Evolutionary conservation across 2,797 vertebrate genomes (phyloP), one percentile per base, ranked within the genome.

Genomic region (Muraenolepis orangiensis): DNA sequence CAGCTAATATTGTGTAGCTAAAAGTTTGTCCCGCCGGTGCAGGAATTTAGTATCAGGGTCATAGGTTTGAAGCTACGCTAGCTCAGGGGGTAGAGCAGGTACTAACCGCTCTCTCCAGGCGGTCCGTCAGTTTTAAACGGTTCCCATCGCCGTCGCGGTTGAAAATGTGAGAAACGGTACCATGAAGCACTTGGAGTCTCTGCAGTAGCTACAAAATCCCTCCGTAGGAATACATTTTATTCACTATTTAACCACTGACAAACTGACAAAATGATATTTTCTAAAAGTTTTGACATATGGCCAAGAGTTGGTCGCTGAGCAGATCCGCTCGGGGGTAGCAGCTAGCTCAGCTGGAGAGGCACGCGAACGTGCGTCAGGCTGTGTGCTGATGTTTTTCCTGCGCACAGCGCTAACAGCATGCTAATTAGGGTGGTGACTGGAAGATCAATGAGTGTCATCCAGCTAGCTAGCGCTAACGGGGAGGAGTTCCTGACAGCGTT

Each of bases 381-480:
- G 28, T 66, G 72, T 16, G 12, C 66, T 69, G 18, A 69, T 69
- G 66, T 82, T 76, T 84, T 83, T 81, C 26, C 70, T 67, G 76
- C 80, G 76, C 30, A 4, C 66, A 11, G 69, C 61, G 8, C 76
- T 83, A 85, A 85, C 79, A 72, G 70, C 42, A 82, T 81, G 83
- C 84, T 89, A 85, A 90, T 86, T 81, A 86, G 75, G 73, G 74
- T 76, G 38, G 77, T 26, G 66, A 78, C 78, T 79, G 75, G 70
- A 77, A 80, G 85, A 87, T 87, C 79, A 85, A 82, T 83, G 72
- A 70, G 32, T 67, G 69, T 78, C 74, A 74, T 74, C 75, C 70
- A 64, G 71, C 71, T 75, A 74, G 73, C 73, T 66, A 32, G 32
- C 66, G 36, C 70, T 70, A 20, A 26, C 31, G 36, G 67, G 42